Percentiles rank a stretch among this genome's conserved stretches.
phyloP scores from a whole-genome alignment of 2,888 invertebrate genomes.

The Eupeodes luniger region DNA sequence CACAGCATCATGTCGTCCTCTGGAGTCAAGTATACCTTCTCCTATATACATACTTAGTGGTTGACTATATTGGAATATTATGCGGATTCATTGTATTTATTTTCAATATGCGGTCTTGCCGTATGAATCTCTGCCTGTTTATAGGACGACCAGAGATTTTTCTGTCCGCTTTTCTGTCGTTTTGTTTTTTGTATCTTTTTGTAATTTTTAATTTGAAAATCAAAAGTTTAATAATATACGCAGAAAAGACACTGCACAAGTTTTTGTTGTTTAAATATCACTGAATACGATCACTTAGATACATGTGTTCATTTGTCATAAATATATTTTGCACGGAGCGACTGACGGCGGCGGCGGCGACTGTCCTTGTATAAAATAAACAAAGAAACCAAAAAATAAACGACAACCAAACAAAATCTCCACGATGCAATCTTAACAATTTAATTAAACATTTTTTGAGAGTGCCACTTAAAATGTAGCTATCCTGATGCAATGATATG shows the following conservation, averaged over 20 bases:
- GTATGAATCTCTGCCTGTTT: slow-evolving; percentile 44
- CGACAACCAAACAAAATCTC: slow-evolving; percentile 51
- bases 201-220: slow-evolving; percentile 56
- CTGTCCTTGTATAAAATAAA: slow-evolving; percentile 60
- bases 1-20: slow-evolving; percentile 70
- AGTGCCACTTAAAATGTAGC: slow-evolving; percentile 67
- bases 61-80: slow-evolving; percentile 70
- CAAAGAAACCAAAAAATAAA: neutral
- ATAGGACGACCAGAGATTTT: slow-evolving; percentile 40
- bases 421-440: slow-evolving; percentile 74
- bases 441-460: slow-evolving; percentile 75
- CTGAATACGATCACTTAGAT: slow-evolving; percentile 66
- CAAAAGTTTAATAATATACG: slow-evolving; percentile 41
- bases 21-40: neutral
- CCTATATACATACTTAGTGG: neutral
- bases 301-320: slow-evolving; percentile 75
- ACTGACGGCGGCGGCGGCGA: slow-evolving; percentile 29
- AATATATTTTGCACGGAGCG: neutral
- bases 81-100: slow-evolving; percentile 69
- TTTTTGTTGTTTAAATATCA: slow-evolving; percentile 53
- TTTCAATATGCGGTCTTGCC: slow-evolving; percentile 63
- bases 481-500: slow-evolving; percentile 52
- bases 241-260: neutral
- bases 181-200: neutral
- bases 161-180: neutral